phyloP scores from a whole-genome alignment of 2,113 vertebrate genomes.

The Rhynchomys soricoides region DNA sequence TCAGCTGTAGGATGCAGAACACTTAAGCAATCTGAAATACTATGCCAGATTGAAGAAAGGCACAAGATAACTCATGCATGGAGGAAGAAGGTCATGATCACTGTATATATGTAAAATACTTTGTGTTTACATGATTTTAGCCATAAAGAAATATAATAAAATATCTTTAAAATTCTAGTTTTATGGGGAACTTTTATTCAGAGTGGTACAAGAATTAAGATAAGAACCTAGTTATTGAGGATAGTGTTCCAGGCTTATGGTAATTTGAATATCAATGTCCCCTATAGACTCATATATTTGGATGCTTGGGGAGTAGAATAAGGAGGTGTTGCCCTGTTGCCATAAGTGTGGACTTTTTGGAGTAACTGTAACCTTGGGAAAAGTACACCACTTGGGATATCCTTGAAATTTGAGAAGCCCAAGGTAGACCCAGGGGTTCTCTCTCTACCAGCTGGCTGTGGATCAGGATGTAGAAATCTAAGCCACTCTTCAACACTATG shows the following conservation, averaged over 20 bases:
- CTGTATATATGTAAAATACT: neutral
- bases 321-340: neutral
- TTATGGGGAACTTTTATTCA: neutral
- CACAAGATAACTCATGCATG: neutral
- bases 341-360: neutral
- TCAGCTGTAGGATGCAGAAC: neutral
- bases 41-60: neutral
- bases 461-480: neutral
- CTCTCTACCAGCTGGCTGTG: neutral
- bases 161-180: neutral
- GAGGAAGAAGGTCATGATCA: neutral
- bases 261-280: neutral
- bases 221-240: neutral
- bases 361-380: neutral
- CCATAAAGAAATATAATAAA: neutral
- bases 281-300: neutral
- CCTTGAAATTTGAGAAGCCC: neutral
- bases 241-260: neutral
- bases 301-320: neutral
- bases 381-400: neutral
- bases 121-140: neutral
- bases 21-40: neutral
- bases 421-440: neutral
- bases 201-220: neutral
- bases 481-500: neutral